Evolutionary conservation across 2,797 vertebrate species (phyloP), one percentile per base, ranked within the genome.

Genomic region (Danionella dracula): DNA sequence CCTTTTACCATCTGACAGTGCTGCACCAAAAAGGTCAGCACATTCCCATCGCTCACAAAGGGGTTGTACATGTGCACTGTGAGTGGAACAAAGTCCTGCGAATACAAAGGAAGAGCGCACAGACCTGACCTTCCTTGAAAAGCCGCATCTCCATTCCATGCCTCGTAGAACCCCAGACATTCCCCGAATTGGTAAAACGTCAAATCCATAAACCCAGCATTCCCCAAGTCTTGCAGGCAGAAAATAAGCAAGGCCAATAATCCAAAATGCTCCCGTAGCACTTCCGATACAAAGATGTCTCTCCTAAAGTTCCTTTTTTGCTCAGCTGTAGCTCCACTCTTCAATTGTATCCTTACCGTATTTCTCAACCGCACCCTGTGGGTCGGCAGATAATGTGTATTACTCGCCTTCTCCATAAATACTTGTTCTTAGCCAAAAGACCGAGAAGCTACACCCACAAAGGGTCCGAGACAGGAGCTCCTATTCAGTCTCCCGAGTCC

Each of bases 401-500:
- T 27, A 3, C 23, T 6, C 23, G 23, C 3, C 6, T 27, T 3
- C 3, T 3, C 23, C 3, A 27, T 27, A n/a, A n/a, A n/a, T n/a
- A n/a, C 23, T 27, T 27, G 23, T 3, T 40, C 37, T 2, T 12
- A 40, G 37, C 37, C 37, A 20, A n/a, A 8, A 17, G 44, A 7
- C 38, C 15, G 8, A 16, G 15, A 16, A 16, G 38, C 7, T 13
- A 8, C 8, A 8, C 2, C 15, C 6, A 27, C 23, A 27, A 27
- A 27, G 3, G 23, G 23, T 6, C 6, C 23, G 23, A 27, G 23
- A 6, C 6, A 27, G 23, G 23, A 83, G 78, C 79, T 70, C 82
- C 76, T 82, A 70, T 78, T 82, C 80, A 73, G 80, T 70, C 72
- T 84, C 78, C 78, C 44, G 34, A 0, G 8, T 51, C 67, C 78